Evolutionary conservation across 2,888 invertebrate genomes (phyloP), one percentile per base, ranked within the genome.

Genomic region (Nebria salina): DNA sequence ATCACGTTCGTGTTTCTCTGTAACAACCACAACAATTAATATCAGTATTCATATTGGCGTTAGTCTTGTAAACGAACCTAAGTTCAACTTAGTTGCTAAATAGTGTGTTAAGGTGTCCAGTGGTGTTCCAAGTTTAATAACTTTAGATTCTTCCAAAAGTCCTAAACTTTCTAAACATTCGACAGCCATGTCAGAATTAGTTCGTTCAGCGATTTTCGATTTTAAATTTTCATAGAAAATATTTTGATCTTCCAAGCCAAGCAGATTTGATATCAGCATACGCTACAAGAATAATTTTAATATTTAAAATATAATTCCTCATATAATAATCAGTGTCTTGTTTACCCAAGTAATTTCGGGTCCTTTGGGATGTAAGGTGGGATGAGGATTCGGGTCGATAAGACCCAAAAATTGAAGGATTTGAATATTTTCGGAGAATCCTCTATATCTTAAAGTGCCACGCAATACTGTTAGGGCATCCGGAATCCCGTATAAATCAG

Each of bases 311-410:
- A 54, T 43, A 8, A 26, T n/a, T 13, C 5, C 42, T 42, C 0
- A 7, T 74, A 8, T 77, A 6, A 54, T 77, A 6, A 54, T 7
- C 7, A 54, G 54, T 54, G 13, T 34, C 6, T 11, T 0, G 65
- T 26, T 87, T 89, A 96, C 96, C 99, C 99, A 99, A 9, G 98
- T 98, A 43, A 98, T 94, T 83, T 97, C 97, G 0, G 99, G 99
- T 70, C 99, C 99, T 86, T 95, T 95, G 0, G 96, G 95, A 88
- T 99, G 99, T n/a, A 99, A 91, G 85, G 94, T 92, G 0, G 98
- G 95, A 89, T 97, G 95, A 1, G 95, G 94, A 85, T 94, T 94
- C 0, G 95, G 93, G 87, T 97, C 96, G 74, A 99, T 93, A 0
- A 99, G 90, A 0, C 98, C 98, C 80, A 98, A 90, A 76, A 95